phyloP scores from a whole-genome alignment of 2,797 vertebrate genomes.

The Liasis olivaceus region DNA sequence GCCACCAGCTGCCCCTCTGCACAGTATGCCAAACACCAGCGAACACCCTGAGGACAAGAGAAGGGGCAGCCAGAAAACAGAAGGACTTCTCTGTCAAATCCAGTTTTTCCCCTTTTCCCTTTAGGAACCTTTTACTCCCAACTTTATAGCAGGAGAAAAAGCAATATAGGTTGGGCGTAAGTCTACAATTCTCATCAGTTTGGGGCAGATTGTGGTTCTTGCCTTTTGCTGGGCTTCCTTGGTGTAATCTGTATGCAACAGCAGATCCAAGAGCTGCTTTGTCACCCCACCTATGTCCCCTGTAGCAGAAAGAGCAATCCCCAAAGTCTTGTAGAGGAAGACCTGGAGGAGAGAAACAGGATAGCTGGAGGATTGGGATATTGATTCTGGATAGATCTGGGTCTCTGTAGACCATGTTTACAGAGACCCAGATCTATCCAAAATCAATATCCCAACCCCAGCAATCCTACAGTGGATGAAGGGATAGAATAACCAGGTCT shows the following conservation, averaged over 20 bases:
- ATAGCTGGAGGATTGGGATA: not conserved
- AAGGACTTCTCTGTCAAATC: not conserved
- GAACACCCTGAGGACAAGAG: not conserved
- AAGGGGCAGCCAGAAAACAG: not conserved
- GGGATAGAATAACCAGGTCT: no score
- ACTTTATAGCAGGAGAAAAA: not conserved
- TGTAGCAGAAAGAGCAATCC: not conserved
- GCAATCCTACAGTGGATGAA: not conserved
- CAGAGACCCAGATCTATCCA: not conserved
- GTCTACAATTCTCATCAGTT: not conserved
- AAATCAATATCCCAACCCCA: not conserved
- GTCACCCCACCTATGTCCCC: not conserved
- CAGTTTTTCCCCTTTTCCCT: not conserved
- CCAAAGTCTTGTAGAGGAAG: constrained; percentile 24
- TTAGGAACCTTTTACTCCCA: not conserved
- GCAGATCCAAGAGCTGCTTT: not conserved
- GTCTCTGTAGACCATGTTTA: not conserved
- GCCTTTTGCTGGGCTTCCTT: not conserved
- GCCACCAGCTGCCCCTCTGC: not conserved
- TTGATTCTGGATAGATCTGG: no score
- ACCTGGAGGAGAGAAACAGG: not conserved
- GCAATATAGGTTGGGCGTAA: no score
- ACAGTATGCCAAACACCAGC: constrained; percentile 10
- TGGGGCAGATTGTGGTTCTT: not conserved
- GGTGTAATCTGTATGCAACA: not conserved